Evolutionary conservation across 2,113 vertebrate genomes (phyloP), one percentile per base, ranked within the genome.

Genomic region (Leptocoma aspasia): DNA sequence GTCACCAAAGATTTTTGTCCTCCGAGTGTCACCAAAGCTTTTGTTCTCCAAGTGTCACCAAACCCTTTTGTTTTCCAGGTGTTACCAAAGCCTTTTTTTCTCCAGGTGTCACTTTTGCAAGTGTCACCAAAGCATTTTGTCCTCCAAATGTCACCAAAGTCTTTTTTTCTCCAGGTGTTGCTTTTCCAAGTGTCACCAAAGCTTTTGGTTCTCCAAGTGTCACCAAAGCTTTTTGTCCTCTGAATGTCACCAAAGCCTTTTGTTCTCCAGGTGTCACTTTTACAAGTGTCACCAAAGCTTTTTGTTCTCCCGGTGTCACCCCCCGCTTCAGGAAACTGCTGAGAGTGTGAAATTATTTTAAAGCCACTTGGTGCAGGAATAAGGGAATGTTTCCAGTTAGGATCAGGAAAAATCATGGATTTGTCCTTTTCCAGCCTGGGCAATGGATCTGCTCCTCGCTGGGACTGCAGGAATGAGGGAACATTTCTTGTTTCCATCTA

Each of bases 401-500:
- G 57, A 14, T 7, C 27, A 28, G 59, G 41, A 64, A 15, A 23
- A 47, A 28, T 2, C 9, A 1, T 8, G n/a, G 41, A 15, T 73
- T 33, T n/a, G n/a, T 47, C 49, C n/a, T 45, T 72, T 39, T 27
- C 81, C 47, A 18, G 5, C 47, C 17, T 4, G 27, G 15, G 24
- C 44, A 15, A 16, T 6, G 37, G 45, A 13, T 53, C 47, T 23
- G 37, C 75, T 50, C 45, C 45, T 0, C 0, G 17, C 23, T 33
- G 22, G 4, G 22, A 1, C 54, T 37, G 18, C 28, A 28, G 59
- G 50, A 49, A 6, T 6, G 22, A 56, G 30, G 44, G 69, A 56
- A 81, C 42, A 64, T 84, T 94, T 79, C 75, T 70, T 73, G 65
- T 73, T 56, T 47, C 79, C 63, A 31, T 14, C 7, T 2, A 22